Conservation (phyloP, 2,888 invertebrate species). For the Octodonta nipae region DNA sequence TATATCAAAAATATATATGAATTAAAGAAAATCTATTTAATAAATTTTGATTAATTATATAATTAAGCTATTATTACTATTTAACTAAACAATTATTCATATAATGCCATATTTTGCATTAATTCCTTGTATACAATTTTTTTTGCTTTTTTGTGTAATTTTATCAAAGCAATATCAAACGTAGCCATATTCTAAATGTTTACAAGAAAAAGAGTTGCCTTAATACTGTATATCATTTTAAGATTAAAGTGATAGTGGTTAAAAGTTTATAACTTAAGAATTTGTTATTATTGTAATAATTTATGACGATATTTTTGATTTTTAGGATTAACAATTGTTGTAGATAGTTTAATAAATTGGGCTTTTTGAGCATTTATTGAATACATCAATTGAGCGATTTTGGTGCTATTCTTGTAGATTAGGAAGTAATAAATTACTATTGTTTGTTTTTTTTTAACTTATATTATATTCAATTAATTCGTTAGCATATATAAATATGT, state of each 20-base stretch:
- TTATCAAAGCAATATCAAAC: constrained; percentile 11
- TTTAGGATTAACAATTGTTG: constrained; percentile 18
- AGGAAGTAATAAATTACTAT: constrained; percentile 15
- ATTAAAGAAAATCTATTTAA: too few species aligned
- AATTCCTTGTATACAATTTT: constrained; percentile 1
- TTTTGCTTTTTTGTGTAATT: constrained; percentile 6
- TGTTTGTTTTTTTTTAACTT: constrained; percentile 6
- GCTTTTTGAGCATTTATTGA: constrained; percentile 34
- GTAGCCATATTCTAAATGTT: constrained; percentile 18
- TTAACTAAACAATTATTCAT: too few species aligned
- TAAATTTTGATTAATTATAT: too few species aligned
- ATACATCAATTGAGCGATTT: constrained; percentile 29
- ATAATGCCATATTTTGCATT: too few species aligned
- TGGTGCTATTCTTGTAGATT: constrained; percentile 34
- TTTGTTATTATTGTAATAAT: constrained; percentile 6
- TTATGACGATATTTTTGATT: constrained; percentile 10
- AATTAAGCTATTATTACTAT: too few species aligned
- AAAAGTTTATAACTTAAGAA: constrained; percentile 2
- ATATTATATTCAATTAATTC: constrained; percentile 5
- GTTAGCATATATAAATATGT: constrained; percentile 7
- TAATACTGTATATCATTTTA: constrained; percentile 13
- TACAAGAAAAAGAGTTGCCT: constrained; percentile 15
- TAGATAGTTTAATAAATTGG: too few species aligned
- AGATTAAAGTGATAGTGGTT: neutral
- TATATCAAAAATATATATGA: too few species aligned